Evolutionary conservation across 2,888 invertebrate genomes (phyloP).

Genomic region (Caenorhabditis afra): DNA sequence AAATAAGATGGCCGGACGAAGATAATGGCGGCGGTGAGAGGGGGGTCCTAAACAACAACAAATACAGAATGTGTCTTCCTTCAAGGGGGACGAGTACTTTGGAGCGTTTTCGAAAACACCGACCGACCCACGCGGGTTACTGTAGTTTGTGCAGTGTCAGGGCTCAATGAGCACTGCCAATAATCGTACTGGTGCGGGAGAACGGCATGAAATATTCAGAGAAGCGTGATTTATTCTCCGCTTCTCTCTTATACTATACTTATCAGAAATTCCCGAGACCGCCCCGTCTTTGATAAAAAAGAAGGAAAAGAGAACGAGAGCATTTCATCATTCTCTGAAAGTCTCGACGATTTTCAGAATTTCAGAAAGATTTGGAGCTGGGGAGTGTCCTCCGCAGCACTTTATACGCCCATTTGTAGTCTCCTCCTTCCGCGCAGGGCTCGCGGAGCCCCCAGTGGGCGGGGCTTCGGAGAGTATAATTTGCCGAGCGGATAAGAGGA

Average conservation of each 20-base stretch:
- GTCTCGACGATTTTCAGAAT: background rate
- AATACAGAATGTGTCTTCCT: background rate
- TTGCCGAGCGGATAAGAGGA: constrained; percentile 15
- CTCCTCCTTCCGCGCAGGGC: background rate
- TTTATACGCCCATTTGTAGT: constrained; percentile 41
- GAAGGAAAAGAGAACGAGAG: background rate
- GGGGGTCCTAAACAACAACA: constrained; percentile 2
- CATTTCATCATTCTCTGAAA: constrained; percentile 9
- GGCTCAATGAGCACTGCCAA: too few species aligned
- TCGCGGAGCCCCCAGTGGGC: constrained; percentile 11
- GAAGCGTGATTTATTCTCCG: background rate
- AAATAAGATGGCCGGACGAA: background rate
- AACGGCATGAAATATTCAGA: constrained; percentile 2
- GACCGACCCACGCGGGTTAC: too few species aligned
- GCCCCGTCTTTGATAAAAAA: background rate
- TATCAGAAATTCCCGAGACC: too few species aligned
- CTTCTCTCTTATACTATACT: background rate
- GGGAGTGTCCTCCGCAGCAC: background rate
- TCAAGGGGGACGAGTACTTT: background rate
- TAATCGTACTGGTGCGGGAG: background rate
- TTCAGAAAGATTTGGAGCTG: too few species aligned
- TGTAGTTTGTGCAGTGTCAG: too few species aligned
- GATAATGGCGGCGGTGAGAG: background rate
- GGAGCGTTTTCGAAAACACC: background rate
- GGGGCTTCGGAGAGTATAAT: constrained; percentile 19